phyloP scores from a whole-genome alignment of 2,888 invertebrate genomes.

The Hetaerina titia region DNA sequence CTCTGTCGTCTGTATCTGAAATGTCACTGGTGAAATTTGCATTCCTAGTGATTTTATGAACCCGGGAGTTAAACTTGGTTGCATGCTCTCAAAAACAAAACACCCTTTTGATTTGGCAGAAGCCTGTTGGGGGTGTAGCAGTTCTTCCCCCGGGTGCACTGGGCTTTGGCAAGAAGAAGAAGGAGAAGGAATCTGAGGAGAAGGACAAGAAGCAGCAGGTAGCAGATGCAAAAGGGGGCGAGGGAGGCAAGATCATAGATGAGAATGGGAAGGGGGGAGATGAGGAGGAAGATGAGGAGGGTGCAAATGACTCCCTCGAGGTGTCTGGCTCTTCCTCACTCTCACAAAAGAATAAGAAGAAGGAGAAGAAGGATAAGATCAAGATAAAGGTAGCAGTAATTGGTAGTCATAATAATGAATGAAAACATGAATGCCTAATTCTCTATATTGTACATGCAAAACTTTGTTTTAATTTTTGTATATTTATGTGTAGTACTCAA shows the following conservation, averaged over 20 bases:
- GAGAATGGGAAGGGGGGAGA: constrained; percentile 71
- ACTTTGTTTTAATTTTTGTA: constrained; percentile 54
- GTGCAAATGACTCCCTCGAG: constrained; percentile 48
- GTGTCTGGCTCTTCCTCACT: constrained; percentile 30
- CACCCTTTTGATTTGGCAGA: constrained; percentile 79
- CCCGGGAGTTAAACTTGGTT: not conserved
- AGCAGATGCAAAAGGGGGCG: constrained; percentile 69
- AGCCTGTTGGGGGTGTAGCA: constrained; percentile 90
- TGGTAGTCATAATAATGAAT: not conserved
- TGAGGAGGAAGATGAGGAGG: constrained; percentile 68
- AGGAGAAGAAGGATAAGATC: constrained; percentile 77
- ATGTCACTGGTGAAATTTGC: not conserved
- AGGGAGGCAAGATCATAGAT: constrained; percentile 73
- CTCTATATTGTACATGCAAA: constrained; percentile 64
- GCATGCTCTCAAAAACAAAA: not conserved
- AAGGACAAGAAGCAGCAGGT: constrained; percentile 70
- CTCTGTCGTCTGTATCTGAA: too few species aligned
- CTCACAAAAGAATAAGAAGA: constrained; percentile 69
- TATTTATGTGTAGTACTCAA: constrained; percentile 51
- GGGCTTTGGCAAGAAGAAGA: constrained; percentile 78
- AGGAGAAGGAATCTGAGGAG: constrained; percentile 75
- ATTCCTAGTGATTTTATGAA: not conserved
- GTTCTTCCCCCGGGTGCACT: constrained; percentile 85
- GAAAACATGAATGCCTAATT: constrained; percentile 30
- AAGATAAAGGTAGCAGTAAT: constrained; percentile 76